A percentile compares a stretch with the other conserved stretches of the same genome.
Conservation (phyloP, 2,113 vertebrate species). For the Danionella cerebrum region DNA sequence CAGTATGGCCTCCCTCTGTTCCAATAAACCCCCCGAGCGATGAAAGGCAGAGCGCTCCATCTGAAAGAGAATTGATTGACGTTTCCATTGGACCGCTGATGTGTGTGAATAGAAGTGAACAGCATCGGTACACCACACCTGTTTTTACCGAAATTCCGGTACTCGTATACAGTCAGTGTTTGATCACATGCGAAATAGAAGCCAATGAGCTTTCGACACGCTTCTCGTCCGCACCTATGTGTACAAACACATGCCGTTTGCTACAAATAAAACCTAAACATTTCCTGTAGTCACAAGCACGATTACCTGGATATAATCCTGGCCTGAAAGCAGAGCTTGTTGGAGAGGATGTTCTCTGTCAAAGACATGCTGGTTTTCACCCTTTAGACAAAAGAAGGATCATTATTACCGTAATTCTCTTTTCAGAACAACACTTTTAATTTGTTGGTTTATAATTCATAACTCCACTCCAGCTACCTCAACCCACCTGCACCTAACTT, state of each 20-base stretch:
- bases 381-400: conserved; percentile 53
- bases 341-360: conserved; percentile 72
- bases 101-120: neutral
- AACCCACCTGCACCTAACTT: no score
- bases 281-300: neutral
- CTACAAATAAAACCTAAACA: neutral
- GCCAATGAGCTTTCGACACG: conserved; percentile 71
- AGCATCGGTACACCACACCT: conserved; percentile 55
- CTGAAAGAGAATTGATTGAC: neutral
- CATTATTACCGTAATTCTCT: no score
- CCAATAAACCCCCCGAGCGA: conserved; percentile 24
- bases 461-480: no score
- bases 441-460: no score
- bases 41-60: conserved; percentile 31
- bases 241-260: neutral
- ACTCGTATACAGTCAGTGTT: conserved; percentile 72
- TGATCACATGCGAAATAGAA: conserved; percentile 70
- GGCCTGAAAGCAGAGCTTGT: conserved; percentile 70
- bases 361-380: conserved; percentile 69
- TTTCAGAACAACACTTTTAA: no score
- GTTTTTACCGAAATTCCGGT: conserved; percentile 75
- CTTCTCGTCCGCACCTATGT: conserved; percentile 68
- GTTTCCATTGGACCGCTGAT: neutral
- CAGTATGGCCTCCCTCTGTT: conserved; percentile 28
- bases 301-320: conserved; percentile 73